Evolutionary conservation across 2,888 invertebrate species (phyloP).

Genomic region (Lypha dubia): DNA sequence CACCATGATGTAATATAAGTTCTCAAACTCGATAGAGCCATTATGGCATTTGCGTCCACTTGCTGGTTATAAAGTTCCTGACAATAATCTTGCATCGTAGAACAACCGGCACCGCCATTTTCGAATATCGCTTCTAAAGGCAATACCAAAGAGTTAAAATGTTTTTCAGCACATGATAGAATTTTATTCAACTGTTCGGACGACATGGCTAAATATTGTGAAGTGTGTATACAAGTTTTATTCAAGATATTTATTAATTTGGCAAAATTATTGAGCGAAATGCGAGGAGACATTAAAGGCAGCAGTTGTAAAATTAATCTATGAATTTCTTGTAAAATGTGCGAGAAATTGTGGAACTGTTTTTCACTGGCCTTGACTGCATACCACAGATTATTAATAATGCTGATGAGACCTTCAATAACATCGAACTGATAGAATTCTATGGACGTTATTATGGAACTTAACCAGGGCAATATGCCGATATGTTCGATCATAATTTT

Average conservation of each 20-base stretch:
- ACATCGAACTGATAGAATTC: conserved; percentile 83
- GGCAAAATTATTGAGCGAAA: conserved; percentile 77
- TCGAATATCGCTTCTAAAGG: conserved; percentile 77
- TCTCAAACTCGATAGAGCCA: conserved; percentile 78
- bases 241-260: conserved; percentile 80
- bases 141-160: conserved; percentile 77
- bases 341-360: conserved; percentile 77
- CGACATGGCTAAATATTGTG: conserved; percentile 74
- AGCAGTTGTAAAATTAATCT: conserved; percentile 77
- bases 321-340: conserved; percentile 78
- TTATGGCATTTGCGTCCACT: conserved; percentile 69
- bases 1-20: conserved; percentile 77
- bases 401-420: conserved; percentile 81
- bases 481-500: conserved; percentile 87
- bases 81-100: conserved; percentile 76
- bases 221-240: conserved; percentile 76
- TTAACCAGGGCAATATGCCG: conserved; percentile 89
- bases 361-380: conserved; percentile 77
- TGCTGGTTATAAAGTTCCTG: conserved; percentile 70
- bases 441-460: conserved; percentile 80
- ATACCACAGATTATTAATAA: conserved; percentile 82
- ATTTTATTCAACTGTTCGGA: conserved; percentile 76
- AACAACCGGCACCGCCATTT: conserved; percentile 78
- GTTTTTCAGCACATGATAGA: conserved; percentile 78
- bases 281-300: conserved; percentile 80